phyloP scores from a whole-genome alignment of 2,797 vertebrate genomes.

The Xerus rutilus region DNA sequence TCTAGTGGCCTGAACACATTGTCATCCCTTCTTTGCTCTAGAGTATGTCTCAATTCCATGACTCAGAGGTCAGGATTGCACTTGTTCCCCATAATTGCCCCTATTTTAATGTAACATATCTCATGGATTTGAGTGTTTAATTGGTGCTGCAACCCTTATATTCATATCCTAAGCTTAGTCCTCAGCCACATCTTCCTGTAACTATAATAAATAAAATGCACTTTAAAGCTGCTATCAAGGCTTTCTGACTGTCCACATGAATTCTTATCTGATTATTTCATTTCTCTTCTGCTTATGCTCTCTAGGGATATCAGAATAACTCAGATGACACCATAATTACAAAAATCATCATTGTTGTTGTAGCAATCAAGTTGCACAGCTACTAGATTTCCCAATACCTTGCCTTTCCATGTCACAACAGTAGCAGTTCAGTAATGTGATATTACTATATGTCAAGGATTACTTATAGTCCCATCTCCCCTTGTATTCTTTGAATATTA shows the following conservation, averaged over 20 bases:
- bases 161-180: neutral
- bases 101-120: neutral
- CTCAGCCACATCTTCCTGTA: neutral
- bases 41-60: neutral
- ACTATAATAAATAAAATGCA: neutral
- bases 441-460: neutral
- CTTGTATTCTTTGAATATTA: neutral
- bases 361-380: neutral
- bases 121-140: neutral
- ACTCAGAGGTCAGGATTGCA: neutral
- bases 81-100: neutral
- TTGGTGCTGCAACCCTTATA: neutral
- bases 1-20: neutral
- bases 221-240: neutral
- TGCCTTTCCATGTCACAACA: neutral
- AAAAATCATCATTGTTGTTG: neutral
- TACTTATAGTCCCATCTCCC: neutral
- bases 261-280: neutral
- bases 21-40: neutral
- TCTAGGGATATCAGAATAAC: conserved; percentile 5
- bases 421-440: neutral
- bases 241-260: neutral
- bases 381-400: conserved; percentile 19
- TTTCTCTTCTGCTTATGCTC: neutral
- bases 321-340: neutral